Evolutionary conservation across 2,797 vertebrate genomes (phyloP).

Genomic region (Galago senegalensis): DNA sequence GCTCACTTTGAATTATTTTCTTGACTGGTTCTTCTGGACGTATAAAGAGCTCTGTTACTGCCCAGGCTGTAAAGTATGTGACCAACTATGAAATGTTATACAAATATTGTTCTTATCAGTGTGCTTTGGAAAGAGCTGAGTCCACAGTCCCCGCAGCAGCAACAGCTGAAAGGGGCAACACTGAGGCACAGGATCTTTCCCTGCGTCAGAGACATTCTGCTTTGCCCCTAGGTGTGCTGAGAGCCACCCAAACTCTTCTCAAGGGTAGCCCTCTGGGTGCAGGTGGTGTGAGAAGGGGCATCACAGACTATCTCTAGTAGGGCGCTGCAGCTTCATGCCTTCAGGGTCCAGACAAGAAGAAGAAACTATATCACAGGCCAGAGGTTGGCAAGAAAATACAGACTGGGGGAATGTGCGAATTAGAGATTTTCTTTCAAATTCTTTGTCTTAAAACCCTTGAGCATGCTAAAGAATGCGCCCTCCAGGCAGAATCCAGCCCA

Average conservation of each 20-base stretch:
- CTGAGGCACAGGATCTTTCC: not conserved
- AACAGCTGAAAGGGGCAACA: not conserved
- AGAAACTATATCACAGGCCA: not conserved
- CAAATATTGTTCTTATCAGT: not conserved
- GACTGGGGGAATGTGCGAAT: not conserved
- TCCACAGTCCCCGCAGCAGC: not conserved
- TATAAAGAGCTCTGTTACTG: not conserved
- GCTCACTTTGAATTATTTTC: not conserved
- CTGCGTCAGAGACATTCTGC: not conserved
- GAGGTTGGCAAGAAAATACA: not conserved
- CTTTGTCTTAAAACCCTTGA: not conserved
- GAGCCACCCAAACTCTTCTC: too few species aligned
- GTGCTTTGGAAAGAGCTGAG: not conserved
- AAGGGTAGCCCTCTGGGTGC: not conserved
- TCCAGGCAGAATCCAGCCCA: not conserved
- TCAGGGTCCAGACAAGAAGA: not conserved
- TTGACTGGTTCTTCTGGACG: not conserved
- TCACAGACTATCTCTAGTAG: accelerated
- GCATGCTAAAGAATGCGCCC: not conserved
- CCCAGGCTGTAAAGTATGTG: not conserved
- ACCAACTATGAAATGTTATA: too few species aligned
- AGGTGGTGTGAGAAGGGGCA: not conserved
- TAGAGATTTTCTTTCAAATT: constrained; percentile 22
- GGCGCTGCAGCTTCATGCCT: not conserved
- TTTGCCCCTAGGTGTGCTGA: not conserved